Base-by-base conservation (phyloP, 2,113 vertebrate genomes). In the Clarias magur region DNA sequence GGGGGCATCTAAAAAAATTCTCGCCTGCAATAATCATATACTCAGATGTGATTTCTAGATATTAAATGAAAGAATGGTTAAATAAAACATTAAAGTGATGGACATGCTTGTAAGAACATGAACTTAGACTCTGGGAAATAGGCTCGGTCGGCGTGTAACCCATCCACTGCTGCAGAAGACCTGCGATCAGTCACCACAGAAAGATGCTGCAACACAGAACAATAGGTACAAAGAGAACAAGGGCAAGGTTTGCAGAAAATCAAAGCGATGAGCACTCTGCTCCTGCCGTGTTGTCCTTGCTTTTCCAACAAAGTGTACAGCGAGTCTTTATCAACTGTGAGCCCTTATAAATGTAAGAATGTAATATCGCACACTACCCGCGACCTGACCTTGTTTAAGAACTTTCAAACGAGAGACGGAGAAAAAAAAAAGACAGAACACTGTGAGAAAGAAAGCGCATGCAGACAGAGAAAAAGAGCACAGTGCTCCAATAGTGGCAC, bases 401-500 rank as follows among this genome's bases (percentile, higher is more conserved):
- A 23, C 42, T 48, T 48, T 48, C 21, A 78, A 48, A 34, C 23
- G 7, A 56, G 3, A 75, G 34, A 25, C n/a, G n/a, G n/a, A n/a
- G n/a, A 1, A 34, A 0, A 21, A 6, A 79, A 2, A 21, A 63
- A 16, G 4, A 48, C 16, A n/a, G 7, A 27, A 79, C 17, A 25
- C 38, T 23, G 23, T 16, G 34, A 65, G 34, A 83, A 27, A 3
- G 30, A 63, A 5, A 53, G 17, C 6, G 0, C 83, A 25, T 30
- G 23, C 42, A 76, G 73, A 73, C 19, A 38, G 53, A 84, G 53
- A 48, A 56, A 73, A 83, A 67, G 84, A 86, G 86, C 80, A 83
- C 8, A 53, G 13, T 78, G 88, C 60, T 86, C 80, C 80, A n/a
- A 27, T 48, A 53, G 1, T 11, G 11, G 60, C 25, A 65, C 5